These are phyloP conservation scores for Molossus alvarezi DNA, from an alignment of 2,797 vertebrate genomes.

Conservation along the genomic window DNA sequence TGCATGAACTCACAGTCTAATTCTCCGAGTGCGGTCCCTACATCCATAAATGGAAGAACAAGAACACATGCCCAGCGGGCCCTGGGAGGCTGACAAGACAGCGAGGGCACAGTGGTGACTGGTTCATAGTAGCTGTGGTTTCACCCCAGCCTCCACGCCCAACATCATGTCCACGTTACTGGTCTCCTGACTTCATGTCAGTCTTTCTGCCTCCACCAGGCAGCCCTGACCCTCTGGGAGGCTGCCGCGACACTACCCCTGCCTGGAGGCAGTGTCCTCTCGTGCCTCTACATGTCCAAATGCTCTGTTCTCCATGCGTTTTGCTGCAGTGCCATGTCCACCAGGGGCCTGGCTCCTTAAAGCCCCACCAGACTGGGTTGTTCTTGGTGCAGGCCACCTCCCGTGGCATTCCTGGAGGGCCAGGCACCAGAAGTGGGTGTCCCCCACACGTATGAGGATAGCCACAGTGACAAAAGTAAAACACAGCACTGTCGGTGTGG, in stretches of 20 bases:
- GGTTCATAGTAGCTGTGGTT: background rate
- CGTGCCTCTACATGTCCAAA: background rate
- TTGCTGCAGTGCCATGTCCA: no score
- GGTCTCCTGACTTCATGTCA: background rate
- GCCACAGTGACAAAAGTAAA: background rate
- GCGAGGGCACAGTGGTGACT: background rate
- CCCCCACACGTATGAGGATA: background rate
- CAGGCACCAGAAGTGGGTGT: background rate
- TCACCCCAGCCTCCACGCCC: background rate
- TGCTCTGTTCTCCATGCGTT: background rate
- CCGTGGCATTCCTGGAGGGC: background rate
- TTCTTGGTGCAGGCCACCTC: background rate
- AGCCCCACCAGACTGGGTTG: background rate
- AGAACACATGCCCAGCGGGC: background rate
- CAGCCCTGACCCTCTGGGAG: background rate
- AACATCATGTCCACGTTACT: background rate
- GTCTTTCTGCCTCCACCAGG: background rate
- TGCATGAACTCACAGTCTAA: background rate
- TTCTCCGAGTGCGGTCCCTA: background rate
- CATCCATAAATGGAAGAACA: no score
- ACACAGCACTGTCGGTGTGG: background rate
- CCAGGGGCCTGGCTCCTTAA: background rate
- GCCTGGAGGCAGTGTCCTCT: background rate
- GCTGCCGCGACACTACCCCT: background rate
- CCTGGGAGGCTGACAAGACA: background rate